A percentile compares a stretch with the other conserved stretches of the same genome.
Evolutionary conservation across 1,140 invertebrate genomes (phyloP).

Genomic region (Himalopsyche phryganea): DNA sequence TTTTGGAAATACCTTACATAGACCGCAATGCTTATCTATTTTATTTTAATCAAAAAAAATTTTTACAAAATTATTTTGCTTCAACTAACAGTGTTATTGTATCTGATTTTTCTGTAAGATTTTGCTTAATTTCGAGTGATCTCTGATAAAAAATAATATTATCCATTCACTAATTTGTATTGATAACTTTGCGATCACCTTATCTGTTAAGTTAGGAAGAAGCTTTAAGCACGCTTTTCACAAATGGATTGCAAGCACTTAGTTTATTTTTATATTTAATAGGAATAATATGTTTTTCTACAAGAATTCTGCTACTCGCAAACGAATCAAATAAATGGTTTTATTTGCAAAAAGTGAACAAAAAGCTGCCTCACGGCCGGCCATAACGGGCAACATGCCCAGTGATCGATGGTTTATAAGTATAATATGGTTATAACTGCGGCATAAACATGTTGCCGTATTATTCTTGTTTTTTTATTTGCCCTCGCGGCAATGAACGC

Average conservation of each 20-base stretch:
- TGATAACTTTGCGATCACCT: background rate
- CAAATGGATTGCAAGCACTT: background rate
- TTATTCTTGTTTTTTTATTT: conserved; percentile 1
- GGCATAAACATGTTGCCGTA: background rate
- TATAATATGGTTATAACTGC: conserved; percentile 15
- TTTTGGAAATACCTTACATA: no score
- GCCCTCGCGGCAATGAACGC: background rate
- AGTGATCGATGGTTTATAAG: conserved; percentile 24
- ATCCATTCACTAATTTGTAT: no score
- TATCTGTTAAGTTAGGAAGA: background rate
- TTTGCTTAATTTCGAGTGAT: no score
- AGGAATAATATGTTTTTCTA: background rate
- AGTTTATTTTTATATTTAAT: conserved; percentile 7
- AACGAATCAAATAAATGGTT: conserved; percentile 1
- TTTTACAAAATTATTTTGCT: no score
- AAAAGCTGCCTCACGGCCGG: conserved; percentile 1
- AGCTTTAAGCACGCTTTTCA: background rate
- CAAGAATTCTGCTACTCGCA: background rate
- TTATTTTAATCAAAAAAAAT: no score
- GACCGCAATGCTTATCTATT: no score
- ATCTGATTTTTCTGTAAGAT: no score
- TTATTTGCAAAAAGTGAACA: conserved; percentile 4
- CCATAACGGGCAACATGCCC: conserved; percentile 5
- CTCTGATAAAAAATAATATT: no score
- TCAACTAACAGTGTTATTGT: no score